Conservation (phyloP, 64 coral and sea anemone genomes). For the Montipora sp. region DNA sequence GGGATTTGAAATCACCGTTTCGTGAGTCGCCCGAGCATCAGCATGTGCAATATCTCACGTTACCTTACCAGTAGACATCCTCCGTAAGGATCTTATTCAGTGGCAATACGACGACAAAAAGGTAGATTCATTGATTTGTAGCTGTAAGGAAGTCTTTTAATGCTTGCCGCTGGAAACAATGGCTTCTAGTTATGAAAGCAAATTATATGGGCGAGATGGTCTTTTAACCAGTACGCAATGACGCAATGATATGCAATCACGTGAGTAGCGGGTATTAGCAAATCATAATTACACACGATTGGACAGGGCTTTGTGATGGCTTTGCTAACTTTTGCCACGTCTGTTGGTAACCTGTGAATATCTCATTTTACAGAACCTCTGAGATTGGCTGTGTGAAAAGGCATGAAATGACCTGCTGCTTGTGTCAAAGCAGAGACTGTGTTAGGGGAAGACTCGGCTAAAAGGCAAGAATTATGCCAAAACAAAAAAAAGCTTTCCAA, state of each 20-base stretch:
- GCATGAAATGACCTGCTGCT: slow-evolving; percentile 24
- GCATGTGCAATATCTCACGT: too few species aligned
- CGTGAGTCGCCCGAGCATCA: too few species aligned
- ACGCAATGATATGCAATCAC: background rate
- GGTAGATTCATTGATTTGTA: background rate
- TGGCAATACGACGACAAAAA: too few species aligned
- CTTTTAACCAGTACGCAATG: background rate
- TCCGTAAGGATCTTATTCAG: too few species aligned
- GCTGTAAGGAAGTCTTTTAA: background rate
- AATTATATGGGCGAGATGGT: background rate
- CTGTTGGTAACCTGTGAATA: background rate
- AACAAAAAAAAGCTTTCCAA: background rate
- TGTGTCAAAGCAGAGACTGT: background rate
- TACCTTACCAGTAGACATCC: too few species aligned
- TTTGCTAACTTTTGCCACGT: slow-evolving; percentile 9
- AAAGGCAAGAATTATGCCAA: background rate
- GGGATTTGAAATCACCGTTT: too few species aligned
- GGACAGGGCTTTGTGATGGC: background rate
- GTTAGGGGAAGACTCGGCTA: background rate
- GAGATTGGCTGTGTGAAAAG: slow-evolving; percentile 12
- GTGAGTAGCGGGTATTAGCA: slow-evolving; percentile 42
- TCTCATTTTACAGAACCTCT: slow-evolving; percentile 10
- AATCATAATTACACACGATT: slow-evolving; percentile 45
- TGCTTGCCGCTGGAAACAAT: background rate
- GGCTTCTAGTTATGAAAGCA: background rate